Evolutionary conservation across 2,797 vertebrate genomes (phyloP).

Genomic region (Acanthopagrus latus): DNA sequence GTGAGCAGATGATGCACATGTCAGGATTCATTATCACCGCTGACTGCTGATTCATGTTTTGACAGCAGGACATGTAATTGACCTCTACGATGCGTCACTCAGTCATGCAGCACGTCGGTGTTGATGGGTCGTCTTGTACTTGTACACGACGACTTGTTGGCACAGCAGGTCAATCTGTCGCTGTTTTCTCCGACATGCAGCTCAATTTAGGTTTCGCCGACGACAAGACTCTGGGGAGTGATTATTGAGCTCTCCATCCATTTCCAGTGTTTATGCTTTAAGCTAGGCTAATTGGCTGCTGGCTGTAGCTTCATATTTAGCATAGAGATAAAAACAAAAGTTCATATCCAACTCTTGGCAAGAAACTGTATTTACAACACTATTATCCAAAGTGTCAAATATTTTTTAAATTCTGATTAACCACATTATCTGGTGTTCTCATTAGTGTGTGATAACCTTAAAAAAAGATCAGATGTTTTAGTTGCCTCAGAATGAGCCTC

Average conservation of each 20-base stretch:
- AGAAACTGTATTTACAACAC: no score
- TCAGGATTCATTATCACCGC: conserved; percentile 67
- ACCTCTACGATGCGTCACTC: conserved; percentile 62
- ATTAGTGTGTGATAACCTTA: no score
- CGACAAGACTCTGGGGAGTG: not conserved
- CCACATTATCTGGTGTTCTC: no score
- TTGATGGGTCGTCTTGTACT: conserved; percentile 17
- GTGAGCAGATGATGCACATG: conserved; percentile 58
- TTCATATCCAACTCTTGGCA: no score
- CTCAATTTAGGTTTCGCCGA: not conserved
- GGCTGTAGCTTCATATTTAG: not conserved
- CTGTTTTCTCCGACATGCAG: not conserved
- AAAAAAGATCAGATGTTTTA: no score
- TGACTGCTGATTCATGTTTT: conserved; percentile 52
- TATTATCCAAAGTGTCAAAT: not conserved
- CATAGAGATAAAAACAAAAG: not conserved
- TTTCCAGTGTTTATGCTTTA: not conserved
- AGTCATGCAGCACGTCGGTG: conserved; percentile 24
- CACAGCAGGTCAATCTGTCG: conserved; percentile 30
- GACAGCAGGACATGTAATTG: conserved; percentile 74
- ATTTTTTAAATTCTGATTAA: no score
- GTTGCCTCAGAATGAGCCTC: no score
- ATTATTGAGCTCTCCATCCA: not conserved
- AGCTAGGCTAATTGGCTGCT: not conserved
- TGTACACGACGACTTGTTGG: not conserved